A percentile compares a stretch with the other conserved stretches of the same genome.
phyloP scores from a whole-genome alignment of 2,888 invertebrate species.

The Pyrrhosoma nymphula region DNA sequence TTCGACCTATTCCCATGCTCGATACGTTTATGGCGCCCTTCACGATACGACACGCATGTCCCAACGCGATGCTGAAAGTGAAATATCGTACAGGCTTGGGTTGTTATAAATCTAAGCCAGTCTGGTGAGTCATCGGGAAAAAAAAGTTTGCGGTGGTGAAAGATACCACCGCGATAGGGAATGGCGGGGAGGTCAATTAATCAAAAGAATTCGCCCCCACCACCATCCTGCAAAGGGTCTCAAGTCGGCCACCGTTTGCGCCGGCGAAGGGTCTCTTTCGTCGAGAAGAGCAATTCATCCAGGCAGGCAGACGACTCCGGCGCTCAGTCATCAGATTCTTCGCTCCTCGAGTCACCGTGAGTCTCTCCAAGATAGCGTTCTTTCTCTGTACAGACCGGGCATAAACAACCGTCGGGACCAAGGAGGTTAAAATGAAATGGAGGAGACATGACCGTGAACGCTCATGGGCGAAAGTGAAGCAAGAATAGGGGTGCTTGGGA shows the following conservation, averaged over 20 bases:
- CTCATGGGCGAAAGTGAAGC: no score
- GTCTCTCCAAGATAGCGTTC: background rate
- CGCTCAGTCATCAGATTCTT: background rate
- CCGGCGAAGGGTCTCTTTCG: background rate
- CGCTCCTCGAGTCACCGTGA: background rate
- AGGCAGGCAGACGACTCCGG: constrained; percentile 1
- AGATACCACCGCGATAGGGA: background rate
- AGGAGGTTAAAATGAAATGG: no score
- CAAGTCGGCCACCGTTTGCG: background rate
- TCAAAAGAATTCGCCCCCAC: background rate
- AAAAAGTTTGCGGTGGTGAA: background rate
- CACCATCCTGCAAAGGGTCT: background rate
- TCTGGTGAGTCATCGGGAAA: background rate
- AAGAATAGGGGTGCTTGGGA: no score
- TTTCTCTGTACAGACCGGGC: background rate
- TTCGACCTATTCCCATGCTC: no score
- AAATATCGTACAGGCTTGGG: no score
- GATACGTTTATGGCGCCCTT: no score
- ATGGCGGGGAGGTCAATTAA: background rate
- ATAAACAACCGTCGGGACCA: no score
- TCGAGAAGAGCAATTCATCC: background rate
- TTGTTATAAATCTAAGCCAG: background rate
- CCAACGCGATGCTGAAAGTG: no score
- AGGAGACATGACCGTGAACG: no score
- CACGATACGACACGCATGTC: no score